Conservation (phyloP, 2,888 invertebrate species). For the Gandaritis pyraliata region DNA sequence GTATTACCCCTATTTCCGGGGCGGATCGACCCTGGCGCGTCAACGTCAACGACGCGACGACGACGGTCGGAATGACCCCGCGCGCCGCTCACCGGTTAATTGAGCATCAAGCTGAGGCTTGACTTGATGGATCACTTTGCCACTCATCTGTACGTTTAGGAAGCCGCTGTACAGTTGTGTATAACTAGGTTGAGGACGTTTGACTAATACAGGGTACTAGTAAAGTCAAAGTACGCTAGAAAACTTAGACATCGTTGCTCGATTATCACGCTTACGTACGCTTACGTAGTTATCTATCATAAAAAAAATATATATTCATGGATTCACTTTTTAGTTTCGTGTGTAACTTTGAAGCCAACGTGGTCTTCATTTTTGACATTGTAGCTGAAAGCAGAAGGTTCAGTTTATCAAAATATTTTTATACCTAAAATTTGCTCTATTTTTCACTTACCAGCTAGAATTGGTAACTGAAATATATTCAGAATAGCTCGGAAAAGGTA, state of each 20-base stretch:
- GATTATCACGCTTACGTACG: too few species aligned
- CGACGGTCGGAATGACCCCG: background rate
- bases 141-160: constrained; percentile 6
- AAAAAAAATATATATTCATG: too few species aligned
- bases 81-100: constrained; percentile 11
- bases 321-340: too few species aligned
- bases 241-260: too few species aligned
- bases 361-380: too few species aligned
- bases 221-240: background rate
- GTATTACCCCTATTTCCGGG: constrained; percentile 6
- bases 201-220: background rate
- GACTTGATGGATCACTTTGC: constrained; percentile 19
- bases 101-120: constrained; percentile 18
- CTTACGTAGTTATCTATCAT: too few species aligned
- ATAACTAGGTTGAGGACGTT: constrained; percentile 1
- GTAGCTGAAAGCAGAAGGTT: too few species aligned
- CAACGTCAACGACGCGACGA: too few species aligned
- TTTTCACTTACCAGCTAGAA: background rate
- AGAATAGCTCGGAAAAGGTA: constrained; percentile 25
- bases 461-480: background rate
- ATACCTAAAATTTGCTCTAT: too few species aligned
- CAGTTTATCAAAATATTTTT: too few species aligned
- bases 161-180: background rate
- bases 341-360: too few species aligned
- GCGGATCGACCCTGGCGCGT: background rate